These are phyloP conservation scores for Hestina assimilis DNA, from an alignment of 1,140 invertebrate genomes.

Conservation along the genomic window DNA sequence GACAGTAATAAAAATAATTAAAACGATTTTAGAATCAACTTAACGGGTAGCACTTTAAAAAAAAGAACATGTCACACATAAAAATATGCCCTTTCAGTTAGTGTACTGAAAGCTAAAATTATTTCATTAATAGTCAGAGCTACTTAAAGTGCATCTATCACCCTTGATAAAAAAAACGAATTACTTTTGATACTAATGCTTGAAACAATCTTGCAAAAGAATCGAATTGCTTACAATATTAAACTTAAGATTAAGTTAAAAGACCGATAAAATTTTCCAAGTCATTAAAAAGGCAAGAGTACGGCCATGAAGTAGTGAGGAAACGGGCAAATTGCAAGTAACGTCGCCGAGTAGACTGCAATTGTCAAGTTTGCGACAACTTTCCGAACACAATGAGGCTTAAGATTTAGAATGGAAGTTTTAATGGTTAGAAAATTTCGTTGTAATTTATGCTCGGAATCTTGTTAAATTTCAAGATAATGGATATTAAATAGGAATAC, in stretches of 20 bases:
- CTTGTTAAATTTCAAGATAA: constrained; percentile 3
- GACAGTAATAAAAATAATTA: too few relatives aligned
- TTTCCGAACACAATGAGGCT: constrained; percentile 22
- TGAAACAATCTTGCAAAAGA: too few relatives aligned
- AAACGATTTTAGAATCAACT: too few relatives aligned
- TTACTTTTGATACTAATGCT: too few relatives aligned
- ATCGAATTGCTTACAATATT: too few relatives aligned
- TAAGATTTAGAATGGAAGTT: constrained; percentile 23
- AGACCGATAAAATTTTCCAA: constrained; percentile 15
- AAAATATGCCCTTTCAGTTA: too few relatives aligned
- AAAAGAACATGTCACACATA: too few relatives aligned
- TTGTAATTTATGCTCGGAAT: constrained; percentile 10
- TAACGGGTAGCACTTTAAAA: too few relatives aligned
- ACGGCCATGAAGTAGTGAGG: constrained; percentile 14
- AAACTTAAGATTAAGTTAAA: constrained; percentile 4
- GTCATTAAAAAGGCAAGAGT: constrained; percentile 18
- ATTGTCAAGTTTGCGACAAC: constrained; percentile 22
- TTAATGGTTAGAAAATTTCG: constrained; percentile 17
- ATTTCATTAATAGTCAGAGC: too few relatives aligned
- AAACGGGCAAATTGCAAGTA: constrained; percentile 22
- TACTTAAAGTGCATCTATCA: too few relatives aligned
- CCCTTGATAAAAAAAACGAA: too few relatives aligned
- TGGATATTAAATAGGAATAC: not conserved
- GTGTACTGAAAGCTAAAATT: too few relatives aligned
- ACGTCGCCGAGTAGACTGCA: constrained; percentile 17